phyloP scores from a whole-genome alignment of 2,888 invertebrate species.

The Druceiella hillmani region DNA sequence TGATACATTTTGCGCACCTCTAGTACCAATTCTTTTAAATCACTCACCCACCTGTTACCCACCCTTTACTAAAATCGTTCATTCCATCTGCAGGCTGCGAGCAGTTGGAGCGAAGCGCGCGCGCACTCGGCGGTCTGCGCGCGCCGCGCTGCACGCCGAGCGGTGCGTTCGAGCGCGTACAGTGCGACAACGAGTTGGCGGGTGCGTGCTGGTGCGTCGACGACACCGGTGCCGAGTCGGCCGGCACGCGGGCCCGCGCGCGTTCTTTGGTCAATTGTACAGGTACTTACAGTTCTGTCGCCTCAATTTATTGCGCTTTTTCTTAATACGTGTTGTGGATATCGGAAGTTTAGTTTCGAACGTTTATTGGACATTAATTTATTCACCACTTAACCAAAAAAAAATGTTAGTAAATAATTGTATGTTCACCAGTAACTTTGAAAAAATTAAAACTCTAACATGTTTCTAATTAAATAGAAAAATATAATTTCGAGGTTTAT shows the following conservation, averaged over 20 bases:
- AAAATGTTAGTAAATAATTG: no score
- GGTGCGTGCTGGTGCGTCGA: slow-evolving; percentile 84
- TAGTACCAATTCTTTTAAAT: background rate
- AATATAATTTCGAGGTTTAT: no score
- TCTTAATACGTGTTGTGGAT: no score
- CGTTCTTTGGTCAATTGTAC: slow-evolving; percentile 65
- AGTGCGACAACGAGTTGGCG: slow-evolving; percentile 68
- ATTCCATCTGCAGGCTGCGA: slow-evolving; percentile 36
- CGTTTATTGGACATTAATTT: no score
- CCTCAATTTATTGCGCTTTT: background rate
- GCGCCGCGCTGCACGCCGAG: slow-evolving; percentile 66
- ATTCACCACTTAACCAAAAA: no score
- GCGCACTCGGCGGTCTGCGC: slow-evolving; percentile 44
- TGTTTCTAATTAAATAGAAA: no score
- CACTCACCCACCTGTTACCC: background rate
- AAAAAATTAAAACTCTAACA: no score
- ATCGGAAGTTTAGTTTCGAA: no score
- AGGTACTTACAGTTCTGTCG: slow-evolving; percentile 32
- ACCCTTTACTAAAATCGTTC: slow-evolving; percentile 4
- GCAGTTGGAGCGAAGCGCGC: slow-evolving; percentile 42
- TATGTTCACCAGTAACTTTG: no score
- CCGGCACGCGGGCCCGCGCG: slow-evolving; percentile 66
- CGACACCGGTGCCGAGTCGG: slow-evolving; percentile 58
- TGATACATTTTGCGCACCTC: no score
- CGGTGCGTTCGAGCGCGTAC: slow-evolving; percentile 71